Evolutionary conservation across 2,113 vertebrate genomes (phyloP).

Genomic region (Lagopus leucura): DNA sequence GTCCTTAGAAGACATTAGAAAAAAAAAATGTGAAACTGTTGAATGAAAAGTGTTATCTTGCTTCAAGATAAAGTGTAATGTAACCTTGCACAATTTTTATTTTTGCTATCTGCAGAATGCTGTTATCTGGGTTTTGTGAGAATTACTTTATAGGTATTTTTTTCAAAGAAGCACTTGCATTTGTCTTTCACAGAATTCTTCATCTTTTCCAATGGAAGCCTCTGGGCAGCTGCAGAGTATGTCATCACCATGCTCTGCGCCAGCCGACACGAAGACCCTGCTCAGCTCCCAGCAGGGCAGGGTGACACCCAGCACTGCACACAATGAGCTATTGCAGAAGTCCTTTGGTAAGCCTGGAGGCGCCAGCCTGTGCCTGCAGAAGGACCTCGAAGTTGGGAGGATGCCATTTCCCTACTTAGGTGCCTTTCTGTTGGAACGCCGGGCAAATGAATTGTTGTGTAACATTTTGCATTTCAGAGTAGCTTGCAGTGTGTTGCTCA

Average conservation of each 20-base stretch:
- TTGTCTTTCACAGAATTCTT: neutral
- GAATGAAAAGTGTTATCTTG: neutral
- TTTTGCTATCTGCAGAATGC: neutral
- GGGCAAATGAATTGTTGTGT: neutral
- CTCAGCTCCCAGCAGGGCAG: neutral
- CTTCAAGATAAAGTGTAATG: neutral
- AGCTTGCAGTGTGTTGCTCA: fast-evolving
- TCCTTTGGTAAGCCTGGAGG: neutral
- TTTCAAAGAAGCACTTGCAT: neutral
- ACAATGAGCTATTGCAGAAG: neutral
- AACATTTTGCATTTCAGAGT: neutral
- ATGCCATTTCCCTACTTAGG: neutral
- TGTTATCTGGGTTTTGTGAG: neutral
- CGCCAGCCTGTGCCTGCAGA: neutral
- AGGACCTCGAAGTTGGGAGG: neutral
- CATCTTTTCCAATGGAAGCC: neutral
- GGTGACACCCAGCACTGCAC: fast-evolving
- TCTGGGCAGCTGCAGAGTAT: neutral
- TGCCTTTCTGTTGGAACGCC: neutral
- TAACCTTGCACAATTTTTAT: neutral
- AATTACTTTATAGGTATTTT: neutral
- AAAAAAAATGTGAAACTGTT: neutral
- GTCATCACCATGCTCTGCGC: neutral
- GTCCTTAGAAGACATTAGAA: neutral
- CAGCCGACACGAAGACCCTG: fast-evolving